A percentile compares a stretch with the other conserved stretches of the same genome.
Evolutionary conservation across 2,797 vertebrate genomes (phyloP).

Genomic region (Paratrypauchen microcephalus): DNA sequence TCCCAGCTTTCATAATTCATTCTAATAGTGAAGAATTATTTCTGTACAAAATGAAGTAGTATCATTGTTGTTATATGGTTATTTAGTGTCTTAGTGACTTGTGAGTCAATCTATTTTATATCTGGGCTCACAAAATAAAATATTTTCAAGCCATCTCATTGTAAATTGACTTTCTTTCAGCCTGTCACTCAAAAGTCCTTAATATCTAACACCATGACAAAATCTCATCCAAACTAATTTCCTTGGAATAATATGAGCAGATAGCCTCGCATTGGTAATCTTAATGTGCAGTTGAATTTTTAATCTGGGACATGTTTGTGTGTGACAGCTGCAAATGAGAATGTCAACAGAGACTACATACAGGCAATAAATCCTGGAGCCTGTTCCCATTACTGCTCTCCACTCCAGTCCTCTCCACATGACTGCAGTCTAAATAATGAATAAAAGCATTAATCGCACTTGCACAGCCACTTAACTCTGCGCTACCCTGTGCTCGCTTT

Average conservation of each 20-base stretch:
- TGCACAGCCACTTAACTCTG: constrained; percentile 45
- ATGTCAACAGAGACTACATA: constrained; percentile 21
- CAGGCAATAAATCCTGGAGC: constrained; percentile 6
- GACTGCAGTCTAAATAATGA: constrained; percentile 50
- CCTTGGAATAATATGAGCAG: constrained; percentile 8
- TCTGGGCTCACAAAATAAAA: background rate
- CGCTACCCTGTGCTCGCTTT: constrained; percentile 1
- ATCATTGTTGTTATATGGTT: background rate
- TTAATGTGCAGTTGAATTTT: constrained; percentile 21
- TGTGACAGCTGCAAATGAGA: constrained; percentile 25
- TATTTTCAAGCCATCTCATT: background rate
- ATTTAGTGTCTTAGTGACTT: background rate
- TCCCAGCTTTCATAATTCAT: too few relatives aligned
- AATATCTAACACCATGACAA: constrained; percentile 3
- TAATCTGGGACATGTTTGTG: constrained; percentile 17
- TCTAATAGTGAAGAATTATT: too few relatives aligned
- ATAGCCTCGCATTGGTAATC: constrained; percentile 17
- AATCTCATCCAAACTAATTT: constrained; percentile 12
- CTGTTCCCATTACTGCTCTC: constrained; percentile 4
- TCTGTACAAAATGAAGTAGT: background rate
- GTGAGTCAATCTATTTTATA: background rate
- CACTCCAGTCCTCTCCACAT: constrained; percentile 2
- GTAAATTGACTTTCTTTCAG: background rate
- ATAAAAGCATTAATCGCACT: constrained; percentile 56
- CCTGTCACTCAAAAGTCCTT: background rate